A percentile compares a stretch with the other conserved stretches of the same genome.
phyloP scores from a whole-genome alignment of 2,113 vertebrate species.

The Hippolais icterina region DNA sequence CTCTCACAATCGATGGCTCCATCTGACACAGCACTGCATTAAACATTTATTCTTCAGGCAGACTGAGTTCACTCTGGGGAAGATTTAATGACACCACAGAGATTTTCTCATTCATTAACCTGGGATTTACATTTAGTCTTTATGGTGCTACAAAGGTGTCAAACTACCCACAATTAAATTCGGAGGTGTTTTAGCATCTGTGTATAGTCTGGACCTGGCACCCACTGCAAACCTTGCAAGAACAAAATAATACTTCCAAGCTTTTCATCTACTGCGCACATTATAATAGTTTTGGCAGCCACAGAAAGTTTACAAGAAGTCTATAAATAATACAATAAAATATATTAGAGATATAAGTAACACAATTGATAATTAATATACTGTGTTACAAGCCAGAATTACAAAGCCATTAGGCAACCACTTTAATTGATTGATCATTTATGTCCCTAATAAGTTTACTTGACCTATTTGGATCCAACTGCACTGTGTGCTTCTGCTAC shows the following conservation, averaged over 20 bases:
- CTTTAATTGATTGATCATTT: not conserved
- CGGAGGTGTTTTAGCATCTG: not conserved
- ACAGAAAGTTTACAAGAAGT: not conserved
- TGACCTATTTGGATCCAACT: not conserved
- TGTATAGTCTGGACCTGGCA: not conserved
- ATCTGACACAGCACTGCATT: not conserved
- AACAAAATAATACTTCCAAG: not conserved
- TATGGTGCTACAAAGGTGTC: not conserved
- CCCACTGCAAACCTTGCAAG: not conserved
- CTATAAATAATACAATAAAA: not conserved
- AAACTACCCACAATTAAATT: not conserved
- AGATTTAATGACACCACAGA: constrained; percentile 19
- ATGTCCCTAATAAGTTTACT: not conserved
- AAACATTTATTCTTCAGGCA: constrained; percentile 35
- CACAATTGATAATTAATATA: not conserved
- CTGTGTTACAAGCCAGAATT: not conserved
- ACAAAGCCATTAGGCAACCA: not conserved
- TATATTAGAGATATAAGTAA: not conserved
- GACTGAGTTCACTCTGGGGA: not conserved
- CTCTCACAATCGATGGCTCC: constrained; percentile 8
- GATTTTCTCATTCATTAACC: constrained; percentile 40
- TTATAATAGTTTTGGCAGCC: not conserved
- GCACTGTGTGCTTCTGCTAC: not conserved
- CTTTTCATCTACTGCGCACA: not conserved
- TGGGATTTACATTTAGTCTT: not conserved